Percentiles rank a stretch among this genome's conserved stretches.
Evolutionary conservation across 2,113 vertebrate species (phyloP).

Genomic region (Hiodon tergisus): DNA sequence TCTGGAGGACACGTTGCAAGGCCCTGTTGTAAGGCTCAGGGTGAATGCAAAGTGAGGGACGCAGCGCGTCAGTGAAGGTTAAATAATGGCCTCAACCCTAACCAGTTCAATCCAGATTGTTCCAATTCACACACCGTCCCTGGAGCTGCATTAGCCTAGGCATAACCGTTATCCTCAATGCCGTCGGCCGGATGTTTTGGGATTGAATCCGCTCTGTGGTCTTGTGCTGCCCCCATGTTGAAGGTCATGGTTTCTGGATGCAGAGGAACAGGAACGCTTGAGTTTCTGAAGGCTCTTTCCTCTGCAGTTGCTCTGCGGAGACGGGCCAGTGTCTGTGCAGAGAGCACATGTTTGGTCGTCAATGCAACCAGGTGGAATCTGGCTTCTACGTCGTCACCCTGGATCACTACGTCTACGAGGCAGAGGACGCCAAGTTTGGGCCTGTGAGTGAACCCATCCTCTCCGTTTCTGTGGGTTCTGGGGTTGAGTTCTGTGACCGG

Average conservation of each 20-base stretch:
- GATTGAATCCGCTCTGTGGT: too few species aligned
- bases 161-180: too few species aligned
- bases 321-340: slow-evolving; percentile 84
- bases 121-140: too few species aligned
- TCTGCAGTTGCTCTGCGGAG: slow-evolving; percentile 77
- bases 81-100: too few species aligned
- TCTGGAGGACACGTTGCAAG: neutral
- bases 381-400: slow-evolving; percentile 90
- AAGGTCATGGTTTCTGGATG: neutral
- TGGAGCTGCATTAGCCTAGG: too few species aligned
- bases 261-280: neutral
- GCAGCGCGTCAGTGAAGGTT: too few species aligned
- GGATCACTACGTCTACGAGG: slow-evolving; percentile 95
- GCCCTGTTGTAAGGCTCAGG: neutral
- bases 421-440: slow-evolving; percentile 80
- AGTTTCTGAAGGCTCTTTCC: slow-evolving; percentile 6
- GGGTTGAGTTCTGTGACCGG: neutral
- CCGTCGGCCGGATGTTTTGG: too few species aligned
- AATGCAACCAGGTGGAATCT: slow-evolving; percentile 85
- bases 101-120: too few species aligned
- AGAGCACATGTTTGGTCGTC: slow-evolving; percentile 84
- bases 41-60: neutral
- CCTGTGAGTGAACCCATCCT: slow-evolving; percentile 70
- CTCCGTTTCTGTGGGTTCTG: neutral
- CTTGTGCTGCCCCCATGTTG: neutral